Evolutionary conservation across 2,888 invertebrate genomes (phyloP), one percentile per base, ranked within the genome.

Genomic region (Mycogona germanica): DNA sequence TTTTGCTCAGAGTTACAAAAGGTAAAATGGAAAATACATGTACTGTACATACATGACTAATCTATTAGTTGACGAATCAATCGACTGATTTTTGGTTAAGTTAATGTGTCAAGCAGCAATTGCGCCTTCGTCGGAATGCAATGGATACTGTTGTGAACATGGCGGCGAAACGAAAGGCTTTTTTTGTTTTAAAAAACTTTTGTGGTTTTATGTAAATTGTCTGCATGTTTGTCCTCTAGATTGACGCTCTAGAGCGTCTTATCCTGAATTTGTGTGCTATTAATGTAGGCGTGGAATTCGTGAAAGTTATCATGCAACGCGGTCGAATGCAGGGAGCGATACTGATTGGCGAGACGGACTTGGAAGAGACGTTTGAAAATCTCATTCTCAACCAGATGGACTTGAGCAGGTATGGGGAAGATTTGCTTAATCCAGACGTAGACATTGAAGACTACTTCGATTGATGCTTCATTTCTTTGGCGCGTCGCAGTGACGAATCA

Each of bases 361-460:
- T 97, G 57, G 98, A 97, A 68, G 98, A 98, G 74, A 95, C 89
- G 69, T 89, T 93, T 72, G 97, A 98, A 73, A 97, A 98, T 74
- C 76, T 98, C 57, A 97, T 98, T 65, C 75, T 97, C 30, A 91
- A 97, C 74, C 85, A 92, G 68, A 77, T 92, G 56, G 93, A 97
- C 73, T 74, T 98, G 55, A 81, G 82, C 53, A 75, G 79, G 9
- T 87, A 84, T 69, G 93, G 91, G 53, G 89, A 93, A 69, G 85
- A 95, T 69, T 80, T 98, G 62, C 76, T 98, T 7, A 84, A 98
- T 75, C 95, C 96, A 21, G 79, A 87, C 67, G 85, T 98, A 65
- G 97, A 98, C 68, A 88, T 99, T 65, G 97, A 97, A 71, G 98
- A 98, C 74, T 98, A 92, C 73, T 98, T 99, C 79, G 98, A 98